These are phyloP conservation scores for Oreochromis grahami DNA, from an alignment of 2,797 vertebrate genomes.

Conservation along the genomic window DNA sequence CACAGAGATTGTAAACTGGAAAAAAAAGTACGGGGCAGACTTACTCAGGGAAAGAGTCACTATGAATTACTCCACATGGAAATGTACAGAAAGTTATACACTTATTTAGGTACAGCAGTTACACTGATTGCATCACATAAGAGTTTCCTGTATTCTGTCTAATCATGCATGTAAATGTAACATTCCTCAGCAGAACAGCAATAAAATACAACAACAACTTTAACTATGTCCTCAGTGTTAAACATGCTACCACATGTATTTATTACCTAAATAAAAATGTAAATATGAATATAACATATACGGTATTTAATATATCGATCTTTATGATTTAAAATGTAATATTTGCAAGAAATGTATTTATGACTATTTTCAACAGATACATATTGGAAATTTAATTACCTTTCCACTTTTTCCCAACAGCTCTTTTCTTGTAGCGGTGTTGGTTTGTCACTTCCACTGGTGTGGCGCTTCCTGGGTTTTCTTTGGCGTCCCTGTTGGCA, in stretches of 20 bases:
- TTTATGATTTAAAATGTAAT: not conserved
- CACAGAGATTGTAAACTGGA: not conserved
- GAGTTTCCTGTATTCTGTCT: too few relatives aligned
- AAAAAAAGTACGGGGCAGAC: rapidly evolving
- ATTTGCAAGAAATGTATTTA: not conserved
- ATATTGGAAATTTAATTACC: not conserved
- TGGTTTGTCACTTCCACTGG: not conserved
- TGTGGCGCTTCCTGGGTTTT: not conserved
- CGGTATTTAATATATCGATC: not conserved
- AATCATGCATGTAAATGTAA: not conserved
- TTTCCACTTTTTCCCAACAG: not conserved
- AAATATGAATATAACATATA: not conserved
- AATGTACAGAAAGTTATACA: not conserved
- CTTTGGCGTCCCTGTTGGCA: not conserved
- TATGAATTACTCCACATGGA: not conserved
- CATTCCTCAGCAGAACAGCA: not conserved
- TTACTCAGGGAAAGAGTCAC: not conserved
- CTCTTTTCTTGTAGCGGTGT: not conserved
- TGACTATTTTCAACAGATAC: not conserved
- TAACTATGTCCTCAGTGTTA: not conserved
- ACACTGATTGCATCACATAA: not conserved
- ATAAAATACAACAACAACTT: not conserved
- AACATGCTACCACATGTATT: not conserved
- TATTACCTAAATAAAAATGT: not conserved
- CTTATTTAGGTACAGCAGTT: not conserved